Percentiles rank a stretch among this genome's conserved stretches.
Evolutionary conservation across 2,888 invertebrate genomes (phyloP).

Genomic region (Cryptosula pallasiana): DNA sequence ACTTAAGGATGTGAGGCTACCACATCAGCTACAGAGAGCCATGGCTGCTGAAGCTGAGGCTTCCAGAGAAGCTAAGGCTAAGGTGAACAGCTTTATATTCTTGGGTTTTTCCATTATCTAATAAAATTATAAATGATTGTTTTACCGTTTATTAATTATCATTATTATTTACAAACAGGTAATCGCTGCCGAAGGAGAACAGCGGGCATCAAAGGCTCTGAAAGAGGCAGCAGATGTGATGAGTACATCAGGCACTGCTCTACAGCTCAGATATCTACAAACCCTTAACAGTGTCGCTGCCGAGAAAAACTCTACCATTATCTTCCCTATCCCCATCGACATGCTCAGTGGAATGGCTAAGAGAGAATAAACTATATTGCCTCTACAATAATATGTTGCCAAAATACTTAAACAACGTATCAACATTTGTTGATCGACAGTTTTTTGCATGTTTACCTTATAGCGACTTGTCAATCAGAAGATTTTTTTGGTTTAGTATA

Average conservation of each 20-base stretch:
- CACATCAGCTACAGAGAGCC: slow-evolving; percentile 40
- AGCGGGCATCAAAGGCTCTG: slow-evolving; percentile 84
- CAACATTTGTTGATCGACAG: too few relatives aligned
- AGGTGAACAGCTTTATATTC: slow-evolving; percentile 30
- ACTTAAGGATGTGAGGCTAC: slow-evolving; percentile 61
- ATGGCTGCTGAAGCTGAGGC: slow-evolving; percentile 46
- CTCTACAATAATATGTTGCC: too few relatives aligned
- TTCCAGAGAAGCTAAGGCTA: slow-evolving; percentile 40
- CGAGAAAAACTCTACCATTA: slow-evolving; percentile 95
- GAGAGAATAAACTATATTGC: background rate
- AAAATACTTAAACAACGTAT: too few relatives aligned
- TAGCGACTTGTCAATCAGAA: too few relatives aligned
- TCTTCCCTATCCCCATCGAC: slow-evolving; percentile 83
- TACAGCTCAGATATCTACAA: slow-evolving; percentile 86
- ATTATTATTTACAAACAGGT: slow-evolving; percentile 61
- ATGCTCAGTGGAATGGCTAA: background rate
- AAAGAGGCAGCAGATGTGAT: slow-evolving; percentile 92
- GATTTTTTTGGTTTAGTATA: too few relatives aligned
- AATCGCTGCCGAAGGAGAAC: slow-evolving; percentile 91
- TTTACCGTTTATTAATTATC: too few relatives aligned
- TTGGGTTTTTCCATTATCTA: too few relatives aligned
- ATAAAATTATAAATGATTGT: too few relatives aligned
- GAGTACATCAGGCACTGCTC: slow-evolving; percentile 83
- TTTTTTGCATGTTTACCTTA: too few relatives aligned
- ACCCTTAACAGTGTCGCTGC: slow-evolving; percentile 91